Evolutionary conservation across 2,888 invertebrate species (phyloP), one percentile per base, ranked within the genome.

Genomic region (Himalopsyche tibetana): DNA sequence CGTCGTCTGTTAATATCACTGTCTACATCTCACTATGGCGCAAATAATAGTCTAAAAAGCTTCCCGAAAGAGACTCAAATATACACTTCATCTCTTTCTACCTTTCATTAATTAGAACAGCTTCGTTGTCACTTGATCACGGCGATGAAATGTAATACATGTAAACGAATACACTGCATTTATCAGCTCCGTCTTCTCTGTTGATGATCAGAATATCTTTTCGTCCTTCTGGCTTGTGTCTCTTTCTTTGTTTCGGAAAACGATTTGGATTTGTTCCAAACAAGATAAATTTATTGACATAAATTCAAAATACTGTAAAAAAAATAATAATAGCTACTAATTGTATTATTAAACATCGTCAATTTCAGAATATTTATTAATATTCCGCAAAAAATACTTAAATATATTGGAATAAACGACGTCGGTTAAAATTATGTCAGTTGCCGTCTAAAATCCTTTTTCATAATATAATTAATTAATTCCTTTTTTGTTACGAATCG

Each of bases 91-190:
- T 36, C 74, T 28, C 74, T 74, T 74, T 74, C 36, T 36, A 38
- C 36, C 12, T 74, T 6, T 15, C 36, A 15, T 74, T 74, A 74
- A 74, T 74, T 36, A 74, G 38, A 74, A 74, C 74, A 36, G 19
- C 74, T 74, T 74, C 69, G 12, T 74, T 74, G 74, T 74, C 74
- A 74, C 74, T 74, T 36, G 74, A 74, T 38, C 74, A 12, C 36
- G 12, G 36, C 12, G 15, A 12, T 74, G 74, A 74, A 74, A 74
- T 36, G 74, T 74, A 38, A 74, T 74, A 28, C 36, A 36, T 74
- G 36, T 36, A 63, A 63, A 63, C n/a, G 63, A 63, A 74, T 74
- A 74, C 74, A 74, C 74, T 36, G 74, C 12, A 74, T 15, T 28
- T 36, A 74, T 74, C 74, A 36, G 36, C 36, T 28, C 36, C 74